phyloP scores from a whole-genome alignment of 2,113 vertebrate genomes.

The Chloebia gouldiae region DNA sequence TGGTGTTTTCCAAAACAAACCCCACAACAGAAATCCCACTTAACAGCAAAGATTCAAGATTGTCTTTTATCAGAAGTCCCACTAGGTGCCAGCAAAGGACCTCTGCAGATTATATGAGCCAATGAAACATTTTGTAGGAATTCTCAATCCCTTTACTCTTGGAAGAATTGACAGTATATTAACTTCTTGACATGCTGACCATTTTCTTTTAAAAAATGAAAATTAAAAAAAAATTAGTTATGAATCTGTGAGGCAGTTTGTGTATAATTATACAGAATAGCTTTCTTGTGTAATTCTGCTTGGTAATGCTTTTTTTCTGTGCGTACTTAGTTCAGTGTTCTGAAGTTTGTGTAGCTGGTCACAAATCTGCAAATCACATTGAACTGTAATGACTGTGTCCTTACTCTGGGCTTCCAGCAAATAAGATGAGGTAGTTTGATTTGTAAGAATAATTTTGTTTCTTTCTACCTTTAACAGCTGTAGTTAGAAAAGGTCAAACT shows the following conservation, averaged over 20 bases:
- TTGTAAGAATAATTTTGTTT: not conserved
- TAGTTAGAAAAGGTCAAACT: not conserved
- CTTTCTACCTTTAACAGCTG: not conserved
- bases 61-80: constrained; percentile 32
- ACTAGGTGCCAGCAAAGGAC: constrained; percentile 76
- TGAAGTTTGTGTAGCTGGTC: not conserved
- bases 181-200: not conserved
- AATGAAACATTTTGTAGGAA: constrained; percentile 19
- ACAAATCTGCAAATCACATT: not conserved
- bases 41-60: not conserved
- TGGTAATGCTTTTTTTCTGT: not conserved
- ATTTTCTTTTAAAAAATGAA: not conserved
- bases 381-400: not conserved
- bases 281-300: not conserved
- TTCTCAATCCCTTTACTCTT: not conserved
- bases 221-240: not conserved
- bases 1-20: not conserved
- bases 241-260: not conserved
- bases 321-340: not conserved
- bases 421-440: not conserved
- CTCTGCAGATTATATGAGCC: not conserved
- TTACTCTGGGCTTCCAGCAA: not conserved
- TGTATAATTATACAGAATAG: not conserved
- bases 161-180: not conserved
- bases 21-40: not conserved